A percentile compares a stretch with the other conserved stretches of the same genome.
Conservation (phyloP, 2,888 invertebrate genomes). For the Xylocampa areola region DNA sequence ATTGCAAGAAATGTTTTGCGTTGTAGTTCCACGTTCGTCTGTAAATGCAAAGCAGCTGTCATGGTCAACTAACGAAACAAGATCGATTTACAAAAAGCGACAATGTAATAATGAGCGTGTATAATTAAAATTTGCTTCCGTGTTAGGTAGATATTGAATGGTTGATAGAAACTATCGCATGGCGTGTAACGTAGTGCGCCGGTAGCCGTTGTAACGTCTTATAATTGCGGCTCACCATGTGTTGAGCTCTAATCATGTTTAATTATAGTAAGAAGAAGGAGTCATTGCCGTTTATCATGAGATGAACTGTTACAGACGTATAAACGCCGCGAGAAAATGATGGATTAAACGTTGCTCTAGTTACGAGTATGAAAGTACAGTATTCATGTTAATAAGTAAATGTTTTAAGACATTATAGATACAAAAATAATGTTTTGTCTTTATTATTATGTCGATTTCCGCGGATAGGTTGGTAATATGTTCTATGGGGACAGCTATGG, state of each 20-base stretch:
- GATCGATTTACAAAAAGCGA: slow-evolving; percentile 59
- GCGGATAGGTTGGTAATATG: neutral
- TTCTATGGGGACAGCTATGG: too few species aligned
- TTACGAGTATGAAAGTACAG: slow-evolving; percentile 48
- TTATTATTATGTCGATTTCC: slow-evolving; percentile 15
- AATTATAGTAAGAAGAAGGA: slow-evolving; percentile 84
- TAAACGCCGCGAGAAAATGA: slow-evolving; percentile 79
- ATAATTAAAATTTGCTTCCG: slow-evolving; percentile 81
- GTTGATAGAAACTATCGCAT: slow-evolving; percentile 80
- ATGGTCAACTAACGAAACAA: slow-evolving; percentile 54
- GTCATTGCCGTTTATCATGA: slow-evolving; percentile 89
- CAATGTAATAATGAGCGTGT: slow-evolving; percentile 69
- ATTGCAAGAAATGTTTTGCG: neutral
- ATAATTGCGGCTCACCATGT: slow-evolving; percentile 87
- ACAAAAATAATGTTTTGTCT: slow-evolving; percentile 30
- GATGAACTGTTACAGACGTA: slow-evolving; percentile 87
- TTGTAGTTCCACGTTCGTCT: slow-evolving; percentile 6
- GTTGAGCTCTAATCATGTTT: slow-evolving; percentile 88
- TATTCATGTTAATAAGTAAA: slow-evolving; percentile 50
- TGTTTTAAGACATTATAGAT: slow-evolving; percentile 42
- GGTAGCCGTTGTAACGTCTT: slow-evolving; percentile 86
- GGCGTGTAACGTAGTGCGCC: slow-evolving; percentile 78
- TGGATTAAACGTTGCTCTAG: slow-evolving; percentile 69
- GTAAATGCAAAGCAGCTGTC: slow-evolving; percentile 19
- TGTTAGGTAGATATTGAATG: slow-evolving; percentile 79